phyloP scores from a whole-genome alignment of 2,888 invertebrate species.

The Aphrophora alni region DNA sequence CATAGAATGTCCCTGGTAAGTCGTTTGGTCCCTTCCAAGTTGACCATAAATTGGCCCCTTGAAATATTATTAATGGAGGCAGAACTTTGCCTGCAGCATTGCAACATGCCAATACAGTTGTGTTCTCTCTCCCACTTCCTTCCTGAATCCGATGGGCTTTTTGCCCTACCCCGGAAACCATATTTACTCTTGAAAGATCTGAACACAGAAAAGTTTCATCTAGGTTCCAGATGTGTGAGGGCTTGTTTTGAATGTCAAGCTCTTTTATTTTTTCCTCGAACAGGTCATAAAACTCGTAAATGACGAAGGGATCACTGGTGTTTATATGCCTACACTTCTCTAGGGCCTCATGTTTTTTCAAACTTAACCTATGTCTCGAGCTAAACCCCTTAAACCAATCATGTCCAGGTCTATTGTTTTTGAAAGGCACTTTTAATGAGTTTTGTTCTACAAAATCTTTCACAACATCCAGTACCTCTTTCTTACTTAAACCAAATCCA shows the following conservation, averaged over 20 bases:
- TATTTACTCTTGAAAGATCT: conserved; percentile 43
- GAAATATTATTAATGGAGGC: conserved; percentile 54
- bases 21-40: conserved; percentile 52
- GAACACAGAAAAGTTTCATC: conserved; percentile 48
- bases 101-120: conserved; percentile 28
- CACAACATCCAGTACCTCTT: no score
- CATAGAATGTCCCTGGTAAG: conserved; percentile 51
- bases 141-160: conserved; percentile 24
- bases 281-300: conserved; percentile 49
- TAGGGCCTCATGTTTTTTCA: conserved; percentile 14
- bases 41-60: conserved; percentile 55
- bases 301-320: conserved; percentile 47
- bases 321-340: conserved; percentile 16
- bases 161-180: conserved; percentile 51
- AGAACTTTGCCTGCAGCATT: conserved; percentile 51
- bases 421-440: no score
- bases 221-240: conserved; percentile 50
- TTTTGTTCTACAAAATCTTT: no score
- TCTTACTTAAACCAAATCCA: no score
- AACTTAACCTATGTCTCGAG: neutral
- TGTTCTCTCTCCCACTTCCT: conserved; percentile 28
- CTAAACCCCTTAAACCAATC: no score
- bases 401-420: no score
- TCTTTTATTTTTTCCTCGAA: conserved; percentile 42
- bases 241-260: conserved; percentile 48